These are phyloP conservation scores for Drosophila nr. perissopoda DNA, from an alignment of 2,888 invertebrate genomes.

Conservation along the genomic window DNA sequence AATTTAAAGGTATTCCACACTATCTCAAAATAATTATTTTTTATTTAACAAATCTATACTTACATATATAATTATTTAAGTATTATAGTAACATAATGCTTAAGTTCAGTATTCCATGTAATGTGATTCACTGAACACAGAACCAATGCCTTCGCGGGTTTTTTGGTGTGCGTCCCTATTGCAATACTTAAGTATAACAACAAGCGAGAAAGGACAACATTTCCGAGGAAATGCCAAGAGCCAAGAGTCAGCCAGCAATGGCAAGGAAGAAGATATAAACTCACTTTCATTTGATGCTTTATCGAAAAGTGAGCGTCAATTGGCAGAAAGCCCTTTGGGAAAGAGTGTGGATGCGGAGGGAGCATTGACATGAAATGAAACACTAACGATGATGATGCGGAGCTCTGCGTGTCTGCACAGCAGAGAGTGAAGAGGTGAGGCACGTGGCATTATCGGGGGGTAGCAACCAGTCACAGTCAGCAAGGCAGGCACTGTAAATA, in stretches of 20 bases:
- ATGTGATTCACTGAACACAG: conserved; percentile 1
- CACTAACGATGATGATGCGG: conserved; percentile 52
- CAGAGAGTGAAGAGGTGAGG: neutral
- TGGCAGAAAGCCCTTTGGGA: conserved; percentile 48
- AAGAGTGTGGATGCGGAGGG: conserved; percentile 20
- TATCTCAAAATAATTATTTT: neutral
- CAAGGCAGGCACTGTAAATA: neutral
- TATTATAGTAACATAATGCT: neutral
- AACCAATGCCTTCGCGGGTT: neutral
- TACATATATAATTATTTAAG: neutral
- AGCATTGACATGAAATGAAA: conserved; percentile 67
- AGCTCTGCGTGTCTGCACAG: conserved; percentile 30
- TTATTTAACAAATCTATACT: neutral
- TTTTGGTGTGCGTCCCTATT: conserved; percentile 26
- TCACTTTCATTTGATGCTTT: conserved; percentile 59
- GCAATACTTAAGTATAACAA: conserved; percentile 28
- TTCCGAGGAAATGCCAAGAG: conserved; percentile 51
- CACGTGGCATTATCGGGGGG: neutral
- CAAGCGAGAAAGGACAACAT: conserved; percentile 54
- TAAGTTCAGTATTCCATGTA: neutral
- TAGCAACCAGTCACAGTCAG: conserved; percentile 17
- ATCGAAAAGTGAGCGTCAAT: conserved; percentile 66
- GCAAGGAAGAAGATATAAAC: conserved; percentile 54
- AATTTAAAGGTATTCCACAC: neutral
- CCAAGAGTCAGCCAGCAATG: conserved; percentile 34